Conservation (phyloP, 2,113 vertebrate species). For the Malurus cyaneus region DNA sequence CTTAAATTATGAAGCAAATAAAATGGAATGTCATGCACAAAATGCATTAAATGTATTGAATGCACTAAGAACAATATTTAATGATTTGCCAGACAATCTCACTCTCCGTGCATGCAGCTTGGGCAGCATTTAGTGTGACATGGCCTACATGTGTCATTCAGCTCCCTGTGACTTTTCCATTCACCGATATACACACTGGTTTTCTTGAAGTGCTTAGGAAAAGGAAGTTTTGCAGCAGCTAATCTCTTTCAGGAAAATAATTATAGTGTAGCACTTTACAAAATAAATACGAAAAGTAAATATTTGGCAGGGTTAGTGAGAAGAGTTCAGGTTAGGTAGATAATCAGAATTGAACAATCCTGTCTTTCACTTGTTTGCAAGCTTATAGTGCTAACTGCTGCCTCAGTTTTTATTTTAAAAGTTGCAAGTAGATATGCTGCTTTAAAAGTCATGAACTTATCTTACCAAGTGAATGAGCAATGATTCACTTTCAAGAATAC, state of each 20-base stretch:
- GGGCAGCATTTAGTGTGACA: not conserved
- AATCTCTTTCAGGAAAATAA: conserved; percentile 31
- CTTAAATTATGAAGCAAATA: not conserved
- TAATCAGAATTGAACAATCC: not conserved
- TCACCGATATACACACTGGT: not conserved
- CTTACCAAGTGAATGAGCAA: not conserved
- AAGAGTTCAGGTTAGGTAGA: not conserved
- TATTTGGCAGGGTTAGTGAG: not conserved
- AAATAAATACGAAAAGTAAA: conserved; percentile 30
- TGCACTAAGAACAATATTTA: not conserved
- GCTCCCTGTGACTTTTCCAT: conserved; percentile 26
- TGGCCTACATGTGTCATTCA: conserved; percentile 7
- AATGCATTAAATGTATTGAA: not conserved
- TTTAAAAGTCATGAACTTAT: not conserved
- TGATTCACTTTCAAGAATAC: conserved; percentile 1
- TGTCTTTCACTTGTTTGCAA: not conserved
- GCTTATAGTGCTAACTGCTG: not conserved
- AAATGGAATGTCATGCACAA: not conserved
- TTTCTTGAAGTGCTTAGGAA: conserved; percentile 23
- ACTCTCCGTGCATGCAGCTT: not conserved
- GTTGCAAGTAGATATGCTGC: not conserved
- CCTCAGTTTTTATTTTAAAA: conserved; percentile 1
- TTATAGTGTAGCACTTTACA: conserved; percentile 25
- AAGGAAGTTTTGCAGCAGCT: not conserved
- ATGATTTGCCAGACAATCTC: not conserved